phyloP scores from a whole-genome alignment of 2,113 vertebrate genomes.

The Phrynosoma platyrhinos region DNA sequence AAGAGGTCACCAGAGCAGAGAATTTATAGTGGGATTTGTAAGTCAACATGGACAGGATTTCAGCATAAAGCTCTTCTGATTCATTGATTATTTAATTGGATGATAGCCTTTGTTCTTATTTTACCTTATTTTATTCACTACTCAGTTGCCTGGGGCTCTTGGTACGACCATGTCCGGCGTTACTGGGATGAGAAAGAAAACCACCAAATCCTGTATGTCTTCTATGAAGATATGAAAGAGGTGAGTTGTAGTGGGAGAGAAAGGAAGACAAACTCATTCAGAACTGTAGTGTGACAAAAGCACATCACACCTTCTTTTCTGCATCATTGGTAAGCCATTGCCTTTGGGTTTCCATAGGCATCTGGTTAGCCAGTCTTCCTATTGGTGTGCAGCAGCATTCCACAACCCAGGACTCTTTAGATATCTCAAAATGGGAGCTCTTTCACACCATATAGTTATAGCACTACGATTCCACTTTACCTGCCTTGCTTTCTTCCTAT shows the following conservation, averaged over 20 bases:
- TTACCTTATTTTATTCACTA: not conserved
- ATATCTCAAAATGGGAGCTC: no score
- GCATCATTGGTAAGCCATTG: not conserved
- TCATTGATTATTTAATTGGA: not conserved
- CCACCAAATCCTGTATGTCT: slow-evolving; percentile 54
- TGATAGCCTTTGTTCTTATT: not conserved
- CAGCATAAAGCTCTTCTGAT: not conserved
- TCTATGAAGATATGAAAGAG: slow-evolving; percentile 64
- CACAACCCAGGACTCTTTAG: no score
- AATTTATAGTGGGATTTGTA: not conserved
- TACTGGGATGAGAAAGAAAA: slow-evolving; percentile 55
- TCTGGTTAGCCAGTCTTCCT: not conserved
- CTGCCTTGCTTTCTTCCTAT: no score
- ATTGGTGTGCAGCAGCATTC: no score
- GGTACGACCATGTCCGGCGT: slow-evolving; percentile 52
- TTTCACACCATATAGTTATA: no score
- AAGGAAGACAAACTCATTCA: not conserved
- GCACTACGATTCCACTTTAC: no score
- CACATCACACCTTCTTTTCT: not conserved
- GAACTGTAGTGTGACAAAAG: not conserved
- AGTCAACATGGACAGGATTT: not conserved
- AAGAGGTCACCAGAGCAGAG: no score
- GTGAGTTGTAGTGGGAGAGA: slow-evolving; percentile 11
- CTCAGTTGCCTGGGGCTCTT: slow-evolving; percentile 61
- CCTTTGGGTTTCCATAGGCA: not conserved